phyloP scores from a whole-genome alignment of 2,113 vertebrate species.

The Antechinus flavipes region DNA sequence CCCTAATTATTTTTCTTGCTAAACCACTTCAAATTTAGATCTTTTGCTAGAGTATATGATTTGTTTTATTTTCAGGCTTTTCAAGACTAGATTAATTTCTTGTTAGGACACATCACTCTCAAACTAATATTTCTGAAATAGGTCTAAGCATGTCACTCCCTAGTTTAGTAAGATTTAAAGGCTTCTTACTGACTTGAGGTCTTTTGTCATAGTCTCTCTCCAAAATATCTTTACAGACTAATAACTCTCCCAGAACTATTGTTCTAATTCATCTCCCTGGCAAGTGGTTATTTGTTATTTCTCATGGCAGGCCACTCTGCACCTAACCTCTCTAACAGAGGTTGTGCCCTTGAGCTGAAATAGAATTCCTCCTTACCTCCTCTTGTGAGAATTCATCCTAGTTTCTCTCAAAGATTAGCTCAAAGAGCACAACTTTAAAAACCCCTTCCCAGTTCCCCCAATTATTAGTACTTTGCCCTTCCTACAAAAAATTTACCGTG shows the following conservation, averaged over 20 bases:
- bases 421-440: background rate
- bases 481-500: background rate
- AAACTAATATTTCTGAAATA: background rate
- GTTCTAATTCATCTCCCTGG: background rate
- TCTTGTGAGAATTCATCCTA: background rate
- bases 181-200: background rate
- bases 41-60: background rate
- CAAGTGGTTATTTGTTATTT: background rate
- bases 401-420: background rate
- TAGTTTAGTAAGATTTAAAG: background rate
- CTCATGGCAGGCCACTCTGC: background rate
- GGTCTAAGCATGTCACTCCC: background rate
- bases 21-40: background rate
- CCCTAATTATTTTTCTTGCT: background rate
- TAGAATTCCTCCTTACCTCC: background rate
- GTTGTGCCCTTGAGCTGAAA: background rate
- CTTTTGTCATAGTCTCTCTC: background rate
- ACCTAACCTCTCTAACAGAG: background rate
- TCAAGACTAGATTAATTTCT: background rate
- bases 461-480: background rate
- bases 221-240: background rate
- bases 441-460: background rate
- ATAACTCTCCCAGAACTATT: background rate
- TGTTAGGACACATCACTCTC: background rate
- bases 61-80: background rate